Evolutionary conservation across 1,140 invertebrate genomes (phyloP).

Genomic region (Drosophila watanabei): DNA sequence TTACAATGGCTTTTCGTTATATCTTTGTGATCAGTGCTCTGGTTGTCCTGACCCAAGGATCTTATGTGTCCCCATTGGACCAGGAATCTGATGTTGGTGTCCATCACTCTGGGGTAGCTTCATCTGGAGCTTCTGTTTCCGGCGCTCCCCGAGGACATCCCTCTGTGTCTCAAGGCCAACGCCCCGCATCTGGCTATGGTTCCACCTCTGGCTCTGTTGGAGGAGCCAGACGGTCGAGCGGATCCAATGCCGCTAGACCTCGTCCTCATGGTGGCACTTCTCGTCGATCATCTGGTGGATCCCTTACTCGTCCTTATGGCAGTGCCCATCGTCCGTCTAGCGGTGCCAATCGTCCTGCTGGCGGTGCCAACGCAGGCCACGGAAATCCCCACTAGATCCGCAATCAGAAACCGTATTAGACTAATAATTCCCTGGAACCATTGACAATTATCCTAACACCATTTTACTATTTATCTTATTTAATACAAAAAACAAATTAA

Average conservation of each 20-base stretch:
- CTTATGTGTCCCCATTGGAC: slow-evolving; percentile 7
- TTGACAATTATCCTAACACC: too few relatives aligned
- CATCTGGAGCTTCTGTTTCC: slow-evolving; percentile 2
- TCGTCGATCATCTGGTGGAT: slow-evolving; percentile 10
- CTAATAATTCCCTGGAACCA: background rate
- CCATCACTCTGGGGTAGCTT: slow-evolving; percentile 15
- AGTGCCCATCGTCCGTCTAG: background rate
- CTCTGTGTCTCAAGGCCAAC: slow-evolving; percentile 10
- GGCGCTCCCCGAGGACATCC: slow-evolving; percentile 2
- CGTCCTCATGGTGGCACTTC: slow-evolving; percentile 19
- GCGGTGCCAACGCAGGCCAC: background rate
- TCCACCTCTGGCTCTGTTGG: background rate
- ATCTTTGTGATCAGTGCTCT: slow-evolving; percentile 24
- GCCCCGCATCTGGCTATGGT: slow-evolving; percentile 3
- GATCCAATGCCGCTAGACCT: background rate
- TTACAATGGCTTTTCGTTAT: slow-evolving; percentile 17
- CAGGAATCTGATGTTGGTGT: slow-evolving; percentile 15
- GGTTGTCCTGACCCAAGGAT: slow-evolving; percentile 34
- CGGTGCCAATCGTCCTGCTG: background rate
- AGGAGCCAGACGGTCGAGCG: slow-evolving; percentile 3
- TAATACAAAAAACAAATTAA: too few relatives aligned
- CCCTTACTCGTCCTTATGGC: background rate
- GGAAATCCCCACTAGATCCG: slow-evolving; percentile 17
- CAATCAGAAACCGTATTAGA: slow-evolving; percentile 24
- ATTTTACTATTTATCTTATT: background rate